phyloP scores from a whole-genome alignment of 2,888 invertebrate species.

The Hemistola chrysoprasaria region DNA sequence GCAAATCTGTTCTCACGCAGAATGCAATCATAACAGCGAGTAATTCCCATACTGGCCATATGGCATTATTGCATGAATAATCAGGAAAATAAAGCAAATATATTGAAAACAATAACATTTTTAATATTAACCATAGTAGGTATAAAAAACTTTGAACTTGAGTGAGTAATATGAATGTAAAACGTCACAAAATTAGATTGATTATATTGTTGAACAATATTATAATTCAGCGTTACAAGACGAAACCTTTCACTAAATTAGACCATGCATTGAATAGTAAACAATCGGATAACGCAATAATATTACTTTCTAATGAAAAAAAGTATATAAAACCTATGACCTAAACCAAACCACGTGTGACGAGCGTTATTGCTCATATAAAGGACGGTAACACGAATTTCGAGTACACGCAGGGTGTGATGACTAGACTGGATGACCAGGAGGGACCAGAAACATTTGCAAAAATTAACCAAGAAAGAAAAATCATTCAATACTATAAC shows the following conservation, averaged over 20 bases:
- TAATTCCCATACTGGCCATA: constrained; percentile 34
- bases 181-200: constrained; percentile 18
- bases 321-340: no score
- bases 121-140: background rate
- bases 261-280: no score
- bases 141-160: background rate
- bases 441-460: no score
- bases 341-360: no score
- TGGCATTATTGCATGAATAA: constrained; percentile 25
- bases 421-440: no score
- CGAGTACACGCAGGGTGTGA: no score
- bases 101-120: background rate
- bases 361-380: no score
- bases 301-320: no score
- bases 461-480: no score
- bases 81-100: constrained; percentile 7
- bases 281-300: no score
- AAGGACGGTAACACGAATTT: no score
- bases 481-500: no score
- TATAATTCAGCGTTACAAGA: constrained; percentile 13
- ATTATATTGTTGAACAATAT: constrained; percentile 15
- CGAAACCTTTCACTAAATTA: constrained; percentile 17
- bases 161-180: constrained; percentile 21
- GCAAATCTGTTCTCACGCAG: constrained; percentile 68
- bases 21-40: constrained; percentile 51